A percentile compares a stretch with the other conserved stretches of the same genome.
Conservation (phyloP, 1,140 invertebrate genomes). For the Heliothis virescens region DNA sequence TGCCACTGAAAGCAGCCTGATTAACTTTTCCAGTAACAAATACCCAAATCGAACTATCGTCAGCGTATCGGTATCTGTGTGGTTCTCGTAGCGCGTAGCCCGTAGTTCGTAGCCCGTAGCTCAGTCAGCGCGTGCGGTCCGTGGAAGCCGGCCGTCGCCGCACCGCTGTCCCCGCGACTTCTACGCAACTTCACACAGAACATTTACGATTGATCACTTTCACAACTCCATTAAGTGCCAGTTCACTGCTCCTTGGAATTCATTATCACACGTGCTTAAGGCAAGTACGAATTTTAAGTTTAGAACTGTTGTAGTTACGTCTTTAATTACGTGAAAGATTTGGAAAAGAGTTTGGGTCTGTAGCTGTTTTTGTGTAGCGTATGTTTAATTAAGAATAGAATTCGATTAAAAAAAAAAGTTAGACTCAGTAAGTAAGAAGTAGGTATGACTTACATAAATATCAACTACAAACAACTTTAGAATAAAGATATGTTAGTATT, state of each 20-base stretch:
- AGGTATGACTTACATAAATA: no score
- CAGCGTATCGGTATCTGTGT: no score
- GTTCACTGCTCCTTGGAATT: slow-evolving; percentile 40
- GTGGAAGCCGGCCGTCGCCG: slow-evolving; percentile 66
- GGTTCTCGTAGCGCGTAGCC: not conserved
- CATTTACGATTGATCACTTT: slow-evolving; percentile 38
- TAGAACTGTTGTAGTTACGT: not conserved
- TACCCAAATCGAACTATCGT: no score
- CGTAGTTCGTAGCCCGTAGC: slow-evolving; percentile 66
- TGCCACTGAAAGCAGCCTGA: not conserved
- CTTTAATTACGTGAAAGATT: no score
- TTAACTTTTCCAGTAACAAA: not conserved
- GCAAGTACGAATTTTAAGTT: slow-evolving; percentile 38
- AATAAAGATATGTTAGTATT: no score
- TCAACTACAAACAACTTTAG: no score
- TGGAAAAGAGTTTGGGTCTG: not conserved
- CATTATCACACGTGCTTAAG: slow-evolving; percentile 26
- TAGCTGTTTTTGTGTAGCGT: not conserved
- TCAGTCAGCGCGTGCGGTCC: slow-evolving; percentile 73
- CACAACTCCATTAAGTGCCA: slow-evolving; percentile 32
- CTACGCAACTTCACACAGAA: slow-evolving; percentile 49
- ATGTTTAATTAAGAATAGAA: not conserved
- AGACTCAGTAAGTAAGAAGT: no score
- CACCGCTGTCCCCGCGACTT: slow-evolving; percentile 38
- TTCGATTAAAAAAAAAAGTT: no score